These are phyloP conservation scores for Bergia puertoricense DNA, from an alignment of 92 coral and sea anemone species.

Conservation along the genomic window DNA sequence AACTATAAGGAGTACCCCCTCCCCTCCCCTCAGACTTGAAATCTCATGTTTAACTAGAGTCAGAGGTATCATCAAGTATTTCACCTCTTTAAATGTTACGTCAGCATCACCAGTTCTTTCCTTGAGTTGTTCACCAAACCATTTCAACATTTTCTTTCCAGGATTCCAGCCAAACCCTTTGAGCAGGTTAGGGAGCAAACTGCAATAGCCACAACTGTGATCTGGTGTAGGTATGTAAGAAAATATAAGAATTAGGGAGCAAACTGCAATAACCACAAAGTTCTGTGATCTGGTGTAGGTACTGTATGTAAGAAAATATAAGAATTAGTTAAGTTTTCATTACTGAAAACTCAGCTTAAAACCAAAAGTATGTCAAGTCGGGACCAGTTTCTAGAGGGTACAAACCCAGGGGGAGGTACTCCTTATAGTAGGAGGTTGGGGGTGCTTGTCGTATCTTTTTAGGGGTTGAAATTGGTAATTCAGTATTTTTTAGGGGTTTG, in stretches of 20 bases:
- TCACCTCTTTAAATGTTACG: slow-evolving; percentile 94
- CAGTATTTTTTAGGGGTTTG: no score
- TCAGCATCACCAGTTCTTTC: slow-evolving; percentile 97
- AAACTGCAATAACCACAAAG: neutral
- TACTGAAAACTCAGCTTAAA: no score
- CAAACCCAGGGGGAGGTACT: no score
- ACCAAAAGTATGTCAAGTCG: no score
- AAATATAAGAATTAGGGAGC: neutral
- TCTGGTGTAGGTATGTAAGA: slow-evolving; percentile 47
- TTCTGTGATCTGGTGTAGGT: no score
- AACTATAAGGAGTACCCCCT: no score
- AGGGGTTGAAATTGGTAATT: no score
- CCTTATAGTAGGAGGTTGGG: no score
- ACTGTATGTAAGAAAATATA: no score
- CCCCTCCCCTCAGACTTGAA: neutral
- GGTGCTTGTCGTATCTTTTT: no score
- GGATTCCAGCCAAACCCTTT: slow-evolving; percentile 99
- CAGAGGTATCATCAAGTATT: neutral
- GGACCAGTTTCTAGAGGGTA: no score
- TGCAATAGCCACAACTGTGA: slow-evolving; percentile 98
- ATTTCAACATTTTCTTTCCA: slow-evolving; percentile 84
- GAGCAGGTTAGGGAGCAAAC: slow-evolving; percentile 89
- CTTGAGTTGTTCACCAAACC: slow-evolving; percentile 98
- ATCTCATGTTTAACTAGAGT: neutral
- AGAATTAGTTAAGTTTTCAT: no score